Evolutionary conservation across 2,113 vertebrate genomes (phyloP), one percentile per base, ranked within the genome.

Genomic region (Merops nubicus): DNA sequence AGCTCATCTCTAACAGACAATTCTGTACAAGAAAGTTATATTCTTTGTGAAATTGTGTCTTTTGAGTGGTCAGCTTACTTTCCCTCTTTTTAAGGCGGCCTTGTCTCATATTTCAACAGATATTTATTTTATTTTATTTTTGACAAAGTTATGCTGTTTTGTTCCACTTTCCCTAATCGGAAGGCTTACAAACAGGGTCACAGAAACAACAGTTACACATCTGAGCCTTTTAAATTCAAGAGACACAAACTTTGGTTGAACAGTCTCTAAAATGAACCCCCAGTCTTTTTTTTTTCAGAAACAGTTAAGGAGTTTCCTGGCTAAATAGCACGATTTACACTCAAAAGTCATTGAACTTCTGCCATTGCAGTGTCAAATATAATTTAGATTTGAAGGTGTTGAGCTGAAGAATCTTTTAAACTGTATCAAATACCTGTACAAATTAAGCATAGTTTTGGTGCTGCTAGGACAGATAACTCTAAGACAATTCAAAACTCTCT

Each of bases 291-390:
- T 54, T 76, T 72, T 86, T 51, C 45, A 65, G 65, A 76, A 94
- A 79, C 1, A 92, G 29, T 50, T 73, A 62, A n/a, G 33, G 68
- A 63, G 38, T 88, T 94, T 74, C 38, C 34, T 84, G 18, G 16
- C 15, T 88, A 86, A 93, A 90, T 67, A 11, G 5, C 34, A 59
- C 14, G 74, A 29, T 85, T 91, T 94, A 53, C 50, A 65, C 62
- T n/a, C 42, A 77, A 82, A 94, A 94, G 29, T 85, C 15, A 57
- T 12, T 63, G 63, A 85, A 93, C 21, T 85, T 89, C n/a, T 77
- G 34, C 18, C 65, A 50, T 74, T 90, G 8, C 10, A 57, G 5
- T 70, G 67, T 83, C 75, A 91, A 91, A 80, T 79, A 38, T 43
- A 76, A 89, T 77, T 89, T 69, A 62, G 29, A 65, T 79, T 73